Evolutionary conservation across 2,113 vertebrate genomes (phyloP).

Genomic region (Sander vitreus): DNA sequence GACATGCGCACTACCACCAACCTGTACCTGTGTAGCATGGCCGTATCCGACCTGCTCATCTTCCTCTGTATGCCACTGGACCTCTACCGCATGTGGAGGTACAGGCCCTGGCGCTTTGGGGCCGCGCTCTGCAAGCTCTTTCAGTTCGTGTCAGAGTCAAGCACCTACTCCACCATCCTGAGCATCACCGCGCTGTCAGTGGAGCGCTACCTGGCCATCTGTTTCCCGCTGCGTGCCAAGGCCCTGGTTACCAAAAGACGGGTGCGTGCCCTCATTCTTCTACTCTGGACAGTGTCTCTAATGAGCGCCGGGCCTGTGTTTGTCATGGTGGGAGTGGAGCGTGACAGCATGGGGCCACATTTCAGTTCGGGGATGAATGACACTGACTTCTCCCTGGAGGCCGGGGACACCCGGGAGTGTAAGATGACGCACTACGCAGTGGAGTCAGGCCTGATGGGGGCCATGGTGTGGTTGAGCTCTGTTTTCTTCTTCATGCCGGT

Average conservation of each 20-base stretch:
- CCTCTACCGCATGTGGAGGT: constrained; percentile 95
- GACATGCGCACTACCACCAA: constrained; percentile 98
- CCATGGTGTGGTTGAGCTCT: constrained; percentile 97
- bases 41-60: constrained; percentile 95
- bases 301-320: constrained; percentile 94
- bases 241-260: constrained; percentile 93
- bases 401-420: constrained; percentile 92
- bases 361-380: constrained; percentile 61
- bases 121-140: constrained; percentile 96
- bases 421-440: constrained; percentile 93
- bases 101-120: constrained; percentile 95
- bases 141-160: constrained; percentile 95
- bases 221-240: constrained; percentile 95
- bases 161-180: constrained; percentile 97
- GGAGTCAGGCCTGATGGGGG: constrained; percentile 92
- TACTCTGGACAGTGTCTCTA: constrained; percentile 93
- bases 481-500: constrained; percentile 96
- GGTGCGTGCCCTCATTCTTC: constrained; percentile 90
- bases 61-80: constrained; percentile 98
- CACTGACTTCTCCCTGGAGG: constrained; percentile 79
- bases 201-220: constrained; percentile 96
- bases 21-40: constrained; percentile 98
- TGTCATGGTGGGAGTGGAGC: constrained; percentile 94
- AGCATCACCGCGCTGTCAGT: constrained; percentile 96
- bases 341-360: constrained; percentile 63